Evolutionary conservation across 2,888 invertebrate genomes (phyloP), one percentile per base, ranked within the genome.

Genomic region (Hartigia nigra): DNA sequence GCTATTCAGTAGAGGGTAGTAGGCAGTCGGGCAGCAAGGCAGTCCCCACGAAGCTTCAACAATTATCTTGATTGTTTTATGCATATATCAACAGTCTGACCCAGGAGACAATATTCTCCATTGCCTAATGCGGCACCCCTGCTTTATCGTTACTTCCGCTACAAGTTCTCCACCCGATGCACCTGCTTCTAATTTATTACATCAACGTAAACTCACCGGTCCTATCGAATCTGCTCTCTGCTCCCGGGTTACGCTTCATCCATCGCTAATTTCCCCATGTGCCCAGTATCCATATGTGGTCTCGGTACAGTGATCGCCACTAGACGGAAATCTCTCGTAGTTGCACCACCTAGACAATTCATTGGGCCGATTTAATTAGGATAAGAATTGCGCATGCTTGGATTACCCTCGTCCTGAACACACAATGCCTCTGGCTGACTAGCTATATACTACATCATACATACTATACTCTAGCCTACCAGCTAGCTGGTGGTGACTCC

Each of bases 41-140:
- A 80, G 85, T 81, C 81, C 81, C 85, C 84, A 82, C 83, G 87
- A 86, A 88, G 88, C 91, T 90, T 90, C 90, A 87, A 91, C 91
- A 91, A 91, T 91, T 91, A 91, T 91, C 91, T 91, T 91, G 91
- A 91, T 91, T 91, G 91, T 91, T 91, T 91, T 91, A 91, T 91
- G 91, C 91, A 91, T 91, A 90, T 85, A 89, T 86, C 88, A 86
- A 85, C 82, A 80, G 80, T 74, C 70, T 75, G 76, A 74, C 74
- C 78, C 76, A 76, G 31, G 78, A 76, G 78, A 79, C 78, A 70
- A 70, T 78, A 78, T 78, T 78, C 78, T 76, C 78, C 77, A 75
- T 78, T 78, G 34, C 72, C 55, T 76, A 76, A 78, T 78, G 72
- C 70, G 32, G 31, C 23, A 34, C 31, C 32, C 34, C 34, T 72